Evolutionary conservation across 2,113 vertebrate species (phyloP).

Genomic region (Danionella cerebrum): DNA sequence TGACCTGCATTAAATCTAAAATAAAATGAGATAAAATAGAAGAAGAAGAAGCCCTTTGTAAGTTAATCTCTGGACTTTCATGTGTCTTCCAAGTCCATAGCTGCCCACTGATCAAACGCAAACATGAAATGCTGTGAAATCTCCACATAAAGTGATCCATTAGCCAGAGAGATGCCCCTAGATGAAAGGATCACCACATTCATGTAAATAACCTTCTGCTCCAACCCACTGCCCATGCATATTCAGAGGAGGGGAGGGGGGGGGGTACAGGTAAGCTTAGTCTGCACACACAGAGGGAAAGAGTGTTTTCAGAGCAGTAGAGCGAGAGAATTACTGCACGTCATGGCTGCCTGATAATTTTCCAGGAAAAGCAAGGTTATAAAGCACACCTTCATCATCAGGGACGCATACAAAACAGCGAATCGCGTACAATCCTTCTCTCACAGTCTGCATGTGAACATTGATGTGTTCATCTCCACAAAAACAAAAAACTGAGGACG

Average conservation of each 20-base stretch:
- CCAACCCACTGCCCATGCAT: background rate
- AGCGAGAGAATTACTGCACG: no score
- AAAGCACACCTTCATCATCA: constrained; percentile 5
- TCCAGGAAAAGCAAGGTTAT: constrained; percentile 19
- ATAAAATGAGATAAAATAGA: background rate
- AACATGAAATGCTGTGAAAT: constrained; percentile 20
- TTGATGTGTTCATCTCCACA: no score
- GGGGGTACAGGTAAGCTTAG: background rate
- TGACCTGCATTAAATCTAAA: background rate
- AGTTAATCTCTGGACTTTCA: constrained; percentile 13
- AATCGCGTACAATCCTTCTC: no score
- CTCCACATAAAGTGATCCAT: constrained; percentile 27
- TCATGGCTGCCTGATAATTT: constrained; percentile 7
- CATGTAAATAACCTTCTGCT: no score
- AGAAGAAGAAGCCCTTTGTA: background rate
- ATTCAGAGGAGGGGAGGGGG: no score
- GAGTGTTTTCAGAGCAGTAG: no score
- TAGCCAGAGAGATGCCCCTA: constrained; percentile 16
- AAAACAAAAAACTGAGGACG: no score
- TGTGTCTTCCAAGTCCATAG: constrained; percentile 8
- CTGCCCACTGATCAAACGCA: constrained; percentile 15
- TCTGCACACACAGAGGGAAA: constrained; percentile 41
- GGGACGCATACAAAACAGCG: background rate
- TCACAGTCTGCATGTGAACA: no score
- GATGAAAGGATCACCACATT: constrained; percentile 22